Evolutionary conservation across 2,797 vertebrate species (phyloP), one percentile per base, ranked within the genome.

Genomic region (Austrolebias charrua): DNA sequence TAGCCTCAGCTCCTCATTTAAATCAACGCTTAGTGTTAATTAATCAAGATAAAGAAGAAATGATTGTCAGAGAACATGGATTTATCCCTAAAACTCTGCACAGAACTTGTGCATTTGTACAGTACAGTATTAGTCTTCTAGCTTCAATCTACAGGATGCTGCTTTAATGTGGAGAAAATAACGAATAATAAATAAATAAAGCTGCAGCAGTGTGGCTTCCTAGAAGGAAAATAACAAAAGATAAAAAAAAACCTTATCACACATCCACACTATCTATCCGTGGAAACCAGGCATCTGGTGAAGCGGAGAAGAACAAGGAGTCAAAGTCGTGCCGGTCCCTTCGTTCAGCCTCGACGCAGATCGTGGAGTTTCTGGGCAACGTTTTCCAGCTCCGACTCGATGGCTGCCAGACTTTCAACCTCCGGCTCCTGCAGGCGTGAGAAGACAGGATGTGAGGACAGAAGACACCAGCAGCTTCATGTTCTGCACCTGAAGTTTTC

Each of bases 311-410:
- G 71, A 61, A 82, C 28, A 60, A 77, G 70, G 78, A 80, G 66
- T 85, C 73, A 69, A 4, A 55, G 42, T 68, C 40, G 55, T 51
- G 63, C 44, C 55, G 2, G 42, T 38, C 40, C n/a, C 10, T 35
- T 35, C 31, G 3, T 35, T 93, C 85, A 91, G 80, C 91, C 90
- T 76, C 80, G 91, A 66, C 92, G 91, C 80, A 98, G 89, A 29
- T 94, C 89, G 0, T 97, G 96, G 63, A 98, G 93, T 85, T 95
- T 96, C 83, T 94, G 94, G 60, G 95, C 95, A 9, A 97, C 94
- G 0, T 90, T 95, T 81, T 98, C 95, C 33, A 99, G 93, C 88
- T 99, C 95, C 0, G 95, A 95, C 90, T 98, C 95, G 0, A 99
- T 98, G 83, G 94, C 92, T 0, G 95, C 95, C 81, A 99, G 90